Evolutionary conservation across 1,140 invertebrate genomes (phyloP), one percentile per base, ranked within the genome.

Genomic region (Portunus trituberculatus): DNA sequence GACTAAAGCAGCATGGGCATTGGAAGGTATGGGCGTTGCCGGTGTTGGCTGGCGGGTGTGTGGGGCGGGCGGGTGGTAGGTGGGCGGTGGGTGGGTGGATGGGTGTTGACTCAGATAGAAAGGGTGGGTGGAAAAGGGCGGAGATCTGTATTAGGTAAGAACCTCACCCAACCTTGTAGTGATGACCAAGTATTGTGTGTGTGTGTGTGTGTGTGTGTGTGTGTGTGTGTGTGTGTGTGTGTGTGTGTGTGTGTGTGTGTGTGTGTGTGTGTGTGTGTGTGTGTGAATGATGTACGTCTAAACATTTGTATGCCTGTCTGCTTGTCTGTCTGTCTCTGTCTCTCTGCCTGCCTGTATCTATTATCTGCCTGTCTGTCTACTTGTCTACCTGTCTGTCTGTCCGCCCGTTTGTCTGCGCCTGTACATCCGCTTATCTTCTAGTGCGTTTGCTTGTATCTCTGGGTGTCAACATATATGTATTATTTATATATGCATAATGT

Each of bases 81-180:
- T 7, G 6, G 59, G 48, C 14, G 16, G 16, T 76, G 67, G 67
- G n/a, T 76, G 67, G 67, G 67, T 76, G 67, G 67, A n/a, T 76
- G 67, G 67, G 67, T 76, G 67, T 76, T 76, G 67, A 76, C 67
- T 76, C 20, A 76, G 67, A 76, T 76, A 76, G 67, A n/a, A n/a
- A 76, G 20, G 67, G 67, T n/a, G n/a, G 67, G 67, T 76, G 20
- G n/a, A 20, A 7, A 76, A 76, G 67, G 67, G 67, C 25, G 67
- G 67, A 7, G 67, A 76, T 76, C 67, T 76, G 67, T 76, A 76
- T 76, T 76, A 76, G 67, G 67, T 76, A 76, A n/a, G 67, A 76
- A n/a, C 67, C n/a, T 76, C 67, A 25, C 25, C 20, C n/a, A n/a
- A 20, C 67, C 67, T 76, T 76, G 25, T 76, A 76, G 67, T 7